Evolutionary conservation across 2,888 invertebrate species (phyloP), one percentile per base, ranked within the genome.

Genomic region (Celastrina argiolus): DNA sequence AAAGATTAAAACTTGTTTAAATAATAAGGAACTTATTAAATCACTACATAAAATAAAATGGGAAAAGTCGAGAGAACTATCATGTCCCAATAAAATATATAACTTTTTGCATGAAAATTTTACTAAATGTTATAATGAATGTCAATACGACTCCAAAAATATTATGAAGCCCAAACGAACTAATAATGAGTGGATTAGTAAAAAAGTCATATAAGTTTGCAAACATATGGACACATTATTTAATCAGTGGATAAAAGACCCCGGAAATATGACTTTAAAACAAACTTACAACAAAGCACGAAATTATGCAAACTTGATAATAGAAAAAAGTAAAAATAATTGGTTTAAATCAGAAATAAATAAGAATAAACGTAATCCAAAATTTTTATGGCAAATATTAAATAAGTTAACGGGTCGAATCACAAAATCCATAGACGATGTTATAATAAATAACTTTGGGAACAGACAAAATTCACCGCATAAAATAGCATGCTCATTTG

Each of bases 31-130:
- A 64, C 28, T 45, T 28, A 16, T 51, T 7, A 64, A 22, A 28
- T 31, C 45, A 16, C 41, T 65, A 18, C 16, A 36, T 18, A 2
- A 12, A 2, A 36, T 36, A 56, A 12, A 28, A 28, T 31, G 56
- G 56, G 31, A 56, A n/a, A 28, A 28, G 6, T 16, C 31, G n/a
- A 14, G 14, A n/a, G n/a, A 56, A 28, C 5, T 56, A 31, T 18
- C 56, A n/a, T 28, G 31, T 28, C 56, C 56, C 28, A 14, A 31
- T 28, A 56, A 56, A 28, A 56, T 56, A 56, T 56, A 56, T 18
- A 28, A 28, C 6, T 56, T 31, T 28, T n/a, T n/a, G n/a, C n/a
- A n/a, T n/a, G n/a, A n/a, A n/a, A n/a, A 14, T 28, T 56, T 56
- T 14, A 14, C 10, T 7, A 31, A 56, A 6, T 28, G 56, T n/a